These are phyloP conservation scores for Chrysodeixis includens DNA, from an alignment of 2,888 invertebrate genomes.

Conservation along the genomic window DNA sequence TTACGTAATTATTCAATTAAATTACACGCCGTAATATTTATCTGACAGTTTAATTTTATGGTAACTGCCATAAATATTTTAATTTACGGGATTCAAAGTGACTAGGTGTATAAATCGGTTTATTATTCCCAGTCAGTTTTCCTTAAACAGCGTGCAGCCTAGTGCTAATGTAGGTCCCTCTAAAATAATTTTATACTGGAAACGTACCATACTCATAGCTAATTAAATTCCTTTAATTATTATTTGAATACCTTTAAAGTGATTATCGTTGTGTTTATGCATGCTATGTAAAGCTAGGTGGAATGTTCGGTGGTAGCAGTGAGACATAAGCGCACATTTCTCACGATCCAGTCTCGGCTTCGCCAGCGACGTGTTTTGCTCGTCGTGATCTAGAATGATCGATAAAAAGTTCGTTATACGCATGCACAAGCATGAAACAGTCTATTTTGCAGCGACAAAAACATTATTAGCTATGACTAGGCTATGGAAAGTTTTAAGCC, in stretches of 20 bases:
- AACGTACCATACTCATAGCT: not conserved
- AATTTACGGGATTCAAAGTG: slow-evolving; percentile 7
- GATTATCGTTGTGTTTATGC: too few relatives aligned
- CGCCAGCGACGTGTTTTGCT: slow-evolving; percentile 64
- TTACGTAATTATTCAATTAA: slow-evolving; percentile 34
- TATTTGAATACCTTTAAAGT: too few relatives aligned
- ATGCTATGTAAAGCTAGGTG: slow-evolving; percentile 7
- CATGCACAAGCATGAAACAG: slow-evolving; percentile 15
- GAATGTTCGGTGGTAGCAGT: slow-evolving; percentile 34
- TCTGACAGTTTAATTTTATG: slow-evolving; percentile 17
- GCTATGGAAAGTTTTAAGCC: not conserved
- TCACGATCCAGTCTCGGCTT: slow-evolving; percentile 70
- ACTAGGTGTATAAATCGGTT: not conserved
- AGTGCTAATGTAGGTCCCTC: not conserved
- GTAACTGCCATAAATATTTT: slow-evolving; percentile 15
- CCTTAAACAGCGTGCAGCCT: not conserved
- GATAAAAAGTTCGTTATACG: slow-evolving; percentile 56
- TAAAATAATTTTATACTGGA: not conserved
- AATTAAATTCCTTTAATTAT: too few relatives aligned
- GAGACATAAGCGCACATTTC: slow-evolving; percentile 63
- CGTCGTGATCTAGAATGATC: slow-evolving; percentile 69
- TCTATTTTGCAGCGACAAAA: not conserved
- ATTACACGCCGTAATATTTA: slow-evolving; percentile 18
- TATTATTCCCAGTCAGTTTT: not conserved
- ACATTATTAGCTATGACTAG: not conserved